phyloP scores from a whole-genome alignment of 1,140 invertebrate species.

The Zaprionus nigranus region DNA sequence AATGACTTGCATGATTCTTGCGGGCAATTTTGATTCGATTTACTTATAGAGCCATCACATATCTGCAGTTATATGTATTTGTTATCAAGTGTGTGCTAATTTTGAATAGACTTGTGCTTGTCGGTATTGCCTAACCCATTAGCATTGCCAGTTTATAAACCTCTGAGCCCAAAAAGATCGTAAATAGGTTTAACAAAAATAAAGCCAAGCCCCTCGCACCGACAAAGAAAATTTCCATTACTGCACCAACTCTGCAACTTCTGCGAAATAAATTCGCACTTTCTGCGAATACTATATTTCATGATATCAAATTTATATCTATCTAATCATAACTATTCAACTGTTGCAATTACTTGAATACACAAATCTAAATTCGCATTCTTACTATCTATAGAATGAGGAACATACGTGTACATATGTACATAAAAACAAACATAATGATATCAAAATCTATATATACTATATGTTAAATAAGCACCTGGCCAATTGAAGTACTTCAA shows the following conservation, averaged over 20 bases:
- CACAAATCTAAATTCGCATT: no score
- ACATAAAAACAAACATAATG: no score
- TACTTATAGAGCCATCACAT: constrained; percentile 62
- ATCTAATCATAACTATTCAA: background rate
- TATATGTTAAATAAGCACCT: background rate
- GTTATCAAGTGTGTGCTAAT: constrained; percentile 43
- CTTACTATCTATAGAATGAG: no score
- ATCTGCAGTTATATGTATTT: constrained; percentile 10
- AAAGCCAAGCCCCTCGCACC: constrained; percentile 3
- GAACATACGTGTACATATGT: no score
- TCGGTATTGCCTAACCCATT: constrained; percentile 24
- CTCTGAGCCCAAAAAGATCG: background rate
- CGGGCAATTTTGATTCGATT: constrained; percentile 18
- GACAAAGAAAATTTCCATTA: background rate
- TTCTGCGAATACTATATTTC: no score
- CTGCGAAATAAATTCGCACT: background rate
- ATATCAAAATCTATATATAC: no score
- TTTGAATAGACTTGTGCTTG: constrained; percentile 27
- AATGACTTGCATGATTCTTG: constrained; percentile 59
- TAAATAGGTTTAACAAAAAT: background rate
- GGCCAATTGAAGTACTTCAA: background rate
- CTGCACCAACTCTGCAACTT: background rate
- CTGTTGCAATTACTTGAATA: background rate
- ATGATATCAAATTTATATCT: no score
- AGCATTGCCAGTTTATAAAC: constrained; percentile 14